Percentiles rank a stretch among this genome's conserved stretches.
Conservation (phyloP, 2,888 invertebrate species). For the Laothoe populi region DNA sequence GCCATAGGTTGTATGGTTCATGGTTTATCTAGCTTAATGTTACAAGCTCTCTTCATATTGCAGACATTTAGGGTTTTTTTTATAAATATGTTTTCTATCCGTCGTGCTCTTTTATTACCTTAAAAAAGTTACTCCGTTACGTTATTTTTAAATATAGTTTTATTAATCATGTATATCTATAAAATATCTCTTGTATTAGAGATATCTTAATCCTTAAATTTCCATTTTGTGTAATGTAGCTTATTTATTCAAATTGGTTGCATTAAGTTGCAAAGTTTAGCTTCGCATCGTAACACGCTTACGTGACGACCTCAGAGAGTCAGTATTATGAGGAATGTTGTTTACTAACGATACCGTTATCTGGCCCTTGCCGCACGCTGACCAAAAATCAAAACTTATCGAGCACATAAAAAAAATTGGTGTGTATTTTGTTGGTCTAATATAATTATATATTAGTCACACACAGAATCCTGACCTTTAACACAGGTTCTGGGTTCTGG, state of each 20-base stretch:
- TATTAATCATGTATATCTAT: no score
- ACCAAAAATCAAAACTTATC: constrained; percentile 8
- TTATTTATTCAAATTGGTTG: background rate
- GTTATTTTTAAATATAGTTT: no score
- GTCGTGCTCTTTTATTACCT: no score
- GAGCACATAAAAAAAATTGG: no score
- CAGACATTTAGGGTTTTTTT: background rate
- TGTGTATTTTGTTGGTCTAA: no score
- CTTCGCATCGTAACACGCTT: background rate
- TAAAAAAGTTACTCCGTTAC: no score
- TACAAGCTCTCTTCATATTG: background rate
- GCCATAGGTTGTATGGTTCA: background rate
- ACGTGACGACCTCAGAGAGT: background rate
- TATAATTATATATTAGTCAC: no score
- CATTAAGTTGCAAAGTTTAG: background rate
- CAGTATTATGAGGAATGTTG: background rate
- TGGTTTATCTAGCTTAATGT: background rate
- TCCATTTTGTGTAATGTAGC: no score
- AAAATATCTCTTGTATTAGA: no score
- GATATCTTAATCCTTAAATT: no score
- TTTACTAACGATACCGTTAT: constrained; percentile 22
- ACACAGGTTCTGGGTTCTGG: no score
- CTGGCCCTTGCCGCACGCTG: constrained; percentile 1
- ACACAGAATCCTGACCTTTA: no score
- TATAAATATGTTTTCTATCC: background rate